Percentiles rank a stretch among this genome's conserved stretches.
phyloP scores from a whole-genome alignment of 2,888 invertebrate species.

The Abrostola tripartita region DNA sequence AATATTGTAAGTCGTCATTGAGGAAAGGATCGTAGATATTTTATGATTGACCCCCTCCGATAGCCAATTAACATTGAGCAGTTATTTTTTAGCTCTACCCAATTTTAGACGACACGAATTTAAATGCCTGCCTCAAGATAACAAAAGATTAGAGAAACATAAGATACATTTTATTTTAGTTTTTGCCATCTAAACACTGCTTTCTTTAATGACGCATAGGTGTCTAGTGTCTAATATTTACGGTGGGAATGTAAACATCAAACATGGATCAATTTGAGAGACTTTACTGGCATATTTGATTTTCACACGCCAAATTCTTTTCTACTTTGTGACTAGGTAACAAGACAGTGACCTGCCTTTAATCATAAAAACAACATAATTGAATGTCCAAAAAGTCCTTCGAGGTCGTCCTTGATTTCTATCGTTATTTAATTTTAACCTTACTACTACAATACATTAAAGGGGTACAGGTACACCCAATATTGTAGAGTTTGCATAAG shows the following conservation, averaged over 20 bases:
- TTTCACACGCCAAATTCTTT: constrained; percentile 60
- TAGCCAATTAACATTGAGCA: too few species aligned
- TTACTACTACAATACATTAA: too few species aligned
- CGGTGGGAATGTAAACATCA: constrained; percentile 57
- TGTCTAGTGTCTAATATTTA: constrained; percentile 39
- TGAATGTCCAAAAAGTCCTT: too few species aligned
- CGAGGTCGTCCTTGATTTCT: too few species aligned
- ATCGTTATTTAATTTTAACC: too few species aligned
- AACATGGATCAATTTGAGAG: constrained; percentile 57
- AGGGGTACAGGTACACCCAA: too few species aligned
- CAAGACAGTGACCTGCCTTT: constrained; percentile 14
- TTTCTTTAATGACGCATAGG: constrained; percentile 38
- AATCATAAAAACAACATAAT: constrained; percentile 4
- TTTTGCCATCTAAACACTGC: constrained; percentile 16
- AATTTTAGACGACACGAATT: too few species aligned
- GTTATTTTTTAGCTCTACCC: too few species aligned
- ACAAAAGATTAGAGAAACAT: too few species aligned
- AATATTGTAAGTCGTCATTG: background rate
- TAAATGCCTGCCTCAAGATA: too few species aligned
- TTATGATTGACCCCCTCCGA: too few species aligned
- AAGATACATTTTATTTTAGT: constrained; percentile 2
- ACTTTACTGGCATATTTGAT: constrained; percentile 57
- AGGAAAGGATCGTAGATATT: too few species aligned
- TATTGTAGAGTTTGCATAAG: background rate
- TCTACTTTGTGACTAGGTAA: constrained; percentile 19